Evolutionary conservation across 2,113 vertebrate genomes (phyloP), one percentile per base, ranked within the genome.

Genomic region (Chlamydotis undulata): DNA sequence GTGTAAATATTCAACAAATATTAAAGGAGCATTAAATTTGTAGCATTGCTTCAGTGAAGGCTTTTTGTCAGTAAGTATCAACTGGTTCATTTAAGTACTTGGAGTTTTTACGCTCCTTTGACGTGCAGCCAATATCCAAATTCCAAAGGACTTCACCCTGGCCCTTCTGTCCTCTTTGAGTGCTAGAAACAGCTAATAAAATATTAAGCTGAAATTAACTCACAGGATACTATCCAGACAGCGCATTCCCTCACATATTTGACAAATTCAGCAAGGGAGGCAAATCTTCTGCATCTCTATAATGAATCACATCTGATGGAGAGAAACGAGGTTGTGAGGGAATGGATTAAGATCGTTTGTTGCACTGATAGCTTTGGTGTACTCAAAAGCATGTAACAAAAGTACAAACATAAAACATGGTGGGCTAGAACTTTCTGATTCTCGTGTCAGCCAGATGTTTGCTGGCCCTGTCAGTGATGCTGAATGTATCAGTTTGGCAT

Each of bases 401-500:
- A 85, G 57, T 45, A 61, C 45, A 65, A 91, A 5, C 63, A 67
- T 74, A 47, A 14, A 69, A 43, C 55, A 10, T 19, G 65, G 31
- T 52, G 84, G 78, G 50, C 82, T 87, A 47, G 55, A 67, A 88
- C 70, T 90, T 94, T 87, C 75, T 73, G 75, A 26, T 83, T 80
- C 67, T 91, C 2, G 4, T 93, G 90, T 96, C 92, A 90, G 45
- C 65, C 93, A 96, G 95, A 93, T 93, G 87, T 95, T 95, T 94
- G 87, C 82, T 93, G 93, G 94, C 93, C 84, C 92, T 83, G 87
- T 57, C 82, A 16, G 81, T 63, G 43, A 14, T 15, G 52, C 91
- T 88, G 80, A 71, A 37, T 4, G 22, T 49, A 59, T 76, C 49
- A 25, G 53, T 61, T 60, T 87, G 94, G 91, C 81, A n/a, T 19